Conservation (phyloP, 2,113 vertebrate species). For the Orthonyx spaldingii region DNA sequence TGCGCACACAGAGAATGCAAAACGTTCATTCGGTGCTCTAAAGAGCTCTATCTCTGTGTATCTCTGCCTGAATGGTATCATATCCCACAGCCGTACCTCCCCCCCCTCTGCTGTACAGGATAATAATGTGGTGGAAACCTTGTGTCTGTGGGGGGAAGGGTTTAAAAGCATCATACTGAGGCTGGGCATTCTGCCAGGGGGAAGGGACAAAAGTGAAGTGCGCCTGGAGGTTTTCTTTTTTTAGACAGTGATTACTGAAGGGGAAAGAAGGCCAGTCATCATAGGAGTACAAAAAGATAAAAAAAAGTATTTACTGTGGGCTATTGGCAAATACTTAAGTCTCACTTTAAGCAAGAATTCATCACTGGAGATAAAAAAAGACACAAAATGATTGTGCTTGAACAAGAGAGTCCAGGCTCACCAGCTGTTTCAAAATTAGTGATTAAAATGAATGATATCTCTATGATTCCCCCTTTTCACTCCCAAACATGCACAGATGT, state of each 20-base stretch:
- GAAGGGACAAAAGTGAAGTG: slow-evolving; percentile 63
- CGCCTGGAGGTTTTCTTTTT: slow-evolving; percentile 64
- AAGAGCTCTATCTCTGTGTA: neutral
- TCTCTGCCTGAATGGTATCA: neutral
- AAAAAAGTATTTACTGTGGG: slow-evolving; percentile 49
- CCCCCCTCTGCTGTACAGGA: neutral
- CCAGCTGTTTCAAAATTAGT: slow-evolving; percentile 24
- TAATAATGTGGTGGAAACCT: slow-evolving; percentile 27
- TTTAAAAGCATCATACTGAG: slow-evolving; percentile 64
- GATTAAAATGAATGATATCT: slow-evolving; percentile 4
- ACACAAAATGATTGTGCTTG: neutral
- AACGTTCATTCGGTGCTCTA: neutral
- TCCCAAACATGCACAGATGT: neutral
- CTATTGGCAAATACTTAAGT: slow-evolving; percentile 46
- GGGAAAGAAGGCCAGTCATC: slow-evolving; percentile 50
- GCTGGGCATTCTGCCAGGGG: slow-evolving; percentile 58
- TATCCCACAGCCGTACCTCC: neutral
- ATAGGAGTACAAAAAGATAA: slow-evolving; percentile 12
- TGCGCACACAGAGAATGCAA: accelerated
- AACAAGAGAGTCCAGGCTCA: neutral
- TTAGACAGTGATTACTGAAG: slow-evolving; percentile 56
- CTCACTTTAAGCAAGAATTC: slow-evolving; percentile 41
- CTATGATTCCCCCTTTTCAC: neutral
- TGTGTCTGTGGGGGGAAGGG: slow-evolving; percentile 21
- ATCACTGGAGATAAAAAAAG: neutral